Evolutionary conservation across 2,797 vertebrate genomes (phyloP).

Genomic region (Pseudochaenichthys georgianus): DNA sequence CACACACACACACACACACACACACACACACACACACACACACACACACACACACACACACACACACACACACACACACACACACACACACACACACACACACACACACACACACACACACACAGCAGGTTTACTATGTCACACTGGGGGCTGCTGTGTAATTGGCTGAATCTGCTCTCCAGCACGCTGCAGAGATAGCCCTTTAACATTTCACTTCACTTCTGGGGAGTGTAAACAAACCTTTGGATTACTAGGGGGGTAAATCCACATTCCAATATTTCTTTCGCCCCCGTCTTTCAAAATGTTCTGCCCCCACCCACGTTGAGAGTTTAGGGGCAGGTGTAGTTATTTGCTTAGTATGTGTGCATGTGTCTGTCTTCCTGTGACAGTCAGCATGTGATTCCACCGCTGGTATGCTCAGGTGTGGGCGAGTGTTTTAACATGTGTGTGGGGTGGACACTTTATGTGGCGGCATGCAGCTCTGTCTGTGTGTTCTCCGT

Average conservation of each 20-base stretch:
- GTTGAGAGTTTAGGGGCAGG: conserved; percentile 41
- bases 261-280: conserved; percentile 68
- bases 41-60: conserved; percentile 5
- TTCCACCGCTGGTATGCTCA: conserved; percentile 5
- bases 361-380: conserved; percentile 35
- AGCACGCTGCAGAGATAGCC: conserved; percentile 72
- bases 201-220: conserved; percentile 80
- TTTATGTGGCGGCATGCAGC: conserved; percentile 60
- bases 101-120: conserved; percentile 12
- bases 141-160: conserved; percentile 80
- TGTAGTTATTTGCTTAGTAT: conserved; percentile 29
- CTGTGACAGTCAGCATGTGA: conserved; percentile 37
- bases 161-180: conserved; percentile 80
- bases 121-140: conserved; percentile 73
- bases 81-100: not conserved
- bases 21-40: conserved; percentile 21
- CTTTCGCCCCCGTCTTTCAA: conserved; percentile 25
- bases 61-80: conserved; percentile 26
- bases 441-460: conserved; percentile 50
- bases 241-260: conserved; percentile 70
- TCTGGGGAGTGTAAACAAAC: conserved; percentile 80
- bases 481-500: conserved; percentile 78
- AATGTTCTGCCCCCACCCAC: conserved; percentile 16
- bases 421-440: conserved; percentile 41
- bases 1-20: conserved; percentile 13